Percentiles rank a stretch among this genome's conserved stretches.
phyloP scores from a whole-genome alignment of 2,888 invertebrate genomes.

The Drosophila atroscutellata region DNA sequence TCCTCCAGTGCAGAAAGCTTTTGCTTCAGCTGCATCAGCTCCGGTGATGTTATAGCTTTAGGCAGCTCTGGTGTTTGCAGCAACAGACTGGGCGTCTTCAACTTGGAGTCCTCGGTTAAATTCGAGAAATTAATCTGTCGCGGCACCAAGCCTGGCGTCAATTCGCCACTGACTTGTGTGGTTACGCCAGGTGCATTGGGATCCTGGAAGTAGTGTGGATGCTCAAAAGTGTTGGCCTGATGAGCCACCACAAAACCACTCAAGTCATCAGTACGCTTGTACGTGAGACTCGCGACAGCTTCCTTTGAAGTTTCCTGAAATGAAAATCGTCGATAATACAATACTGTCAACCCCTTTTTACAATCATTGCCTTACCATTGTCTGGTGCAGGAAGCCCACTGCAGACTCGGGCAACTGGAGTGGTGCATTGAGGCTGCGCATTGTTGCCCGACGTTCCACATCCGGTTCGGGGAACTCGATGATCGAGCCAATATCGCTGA shows the following conservation, averaged over 20 bases:
- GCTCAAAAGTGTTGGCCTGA: conserved; percentile 82
- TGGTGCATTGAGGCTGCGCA: conserved; percentile 73
- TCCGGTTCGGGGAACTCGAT: conserved; percentile 90
- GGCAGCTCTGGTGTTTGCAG: conserved; percentile 79
- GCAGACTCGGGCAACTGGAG: conserved; percentile 72
- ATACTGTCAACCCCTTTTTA: neutral
- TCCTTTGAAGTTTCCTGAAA: conserved; percentile 82
- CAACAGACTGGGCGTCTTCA: conserved; percentile 67
- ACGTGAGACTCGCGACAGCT: conserved; percentile 81
- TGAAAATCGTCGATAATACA: neutral
- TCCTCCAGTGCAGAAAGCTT: conserved; percentile 78
- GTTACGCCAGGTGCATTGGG: conserved; percentile 60
- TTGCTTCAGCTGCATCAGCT: conserved; percentile 80
- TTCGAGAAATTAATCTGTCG: conserved; percentile 85
- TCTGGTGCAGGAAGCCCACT: conserved; percentile 76
- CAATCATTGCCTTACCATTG: conserved; percentile 71
- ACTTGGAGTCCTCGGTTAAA: conserved; percentile 84
- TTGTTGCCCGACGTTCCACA: conserved; percentile 86
- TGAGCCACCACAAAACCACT: conserved; percentile 75
- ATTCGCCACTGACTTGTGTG: conserved; percentile 67
- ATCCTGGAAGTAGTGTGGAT: conserved; percentile 84
- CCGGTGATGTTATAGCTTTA: conserved; percentile 52
- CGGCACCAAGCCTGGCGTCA: conserved; percentile 79
- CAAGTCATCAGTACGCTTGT: conserved; percentile 81
- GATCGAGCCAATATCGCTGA: conserved; percentile 90